Base-by-base conservation (phyloP, 2,888 invertebrate genomes). In the Drosophila buzzatii region DNA sequence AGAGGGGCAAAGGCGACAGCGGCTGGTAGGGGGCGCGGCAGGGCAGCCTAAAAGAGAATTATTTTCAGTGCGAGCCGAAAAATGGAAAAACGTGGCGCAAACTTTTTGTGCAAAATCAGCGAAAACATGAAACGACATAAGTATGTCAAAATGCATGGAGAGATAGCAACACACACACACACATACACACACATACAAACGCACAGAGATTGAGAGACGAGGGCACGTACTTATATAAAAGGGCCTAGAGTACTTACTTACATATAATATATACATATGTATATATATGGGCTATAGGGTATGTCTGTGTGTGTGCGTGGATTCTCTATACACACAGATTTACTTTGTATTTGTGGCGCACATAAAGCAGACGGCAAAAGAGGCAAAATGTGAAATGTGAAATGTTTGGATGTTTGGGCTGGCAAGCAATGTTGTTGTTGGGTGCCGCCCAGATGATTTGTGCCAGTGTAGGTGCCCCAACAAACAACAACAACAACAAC, bases 361-460 rank as follows among this genome's bases (percentile, higher is more conserved):
- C 63, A 78, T 70, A 81, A 77, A 70, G 80, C 83, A 74, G 67
- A 61, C 69, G 75, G 68, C 70, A 72, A 74, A 79, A 65, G 71
- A 78, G 68, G 72, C 76, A 72, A 76, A 80, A 75, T 75, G 51
- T 18, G 76, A 77, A 79, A 76, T 81, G 81, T 76, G 89, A 85
- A 77, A 79, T 77, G 80, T 77, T 77, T 77, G 76, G 70, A 85
- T 84, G 89, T 85, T 88, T 79, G 86, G 80, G 73, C 79, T 67
- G 74, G 53, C 51, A 35, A 7, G 76, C 68, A 69, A 65, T 44
- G 60, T 33, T 71, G 80, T 27, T 83, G 74, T 66, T 77, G 91
- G 92, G 91, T 92, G 91, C 92, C 92, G 92, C 92, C 92, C 92
- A 91, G 88, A 91, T 92, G 91, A 91, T 92, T 92, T 91, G 89